Conservation (phyloP, 2,797 vertebrate species). For the Phalloptychus januarius region DNA sequence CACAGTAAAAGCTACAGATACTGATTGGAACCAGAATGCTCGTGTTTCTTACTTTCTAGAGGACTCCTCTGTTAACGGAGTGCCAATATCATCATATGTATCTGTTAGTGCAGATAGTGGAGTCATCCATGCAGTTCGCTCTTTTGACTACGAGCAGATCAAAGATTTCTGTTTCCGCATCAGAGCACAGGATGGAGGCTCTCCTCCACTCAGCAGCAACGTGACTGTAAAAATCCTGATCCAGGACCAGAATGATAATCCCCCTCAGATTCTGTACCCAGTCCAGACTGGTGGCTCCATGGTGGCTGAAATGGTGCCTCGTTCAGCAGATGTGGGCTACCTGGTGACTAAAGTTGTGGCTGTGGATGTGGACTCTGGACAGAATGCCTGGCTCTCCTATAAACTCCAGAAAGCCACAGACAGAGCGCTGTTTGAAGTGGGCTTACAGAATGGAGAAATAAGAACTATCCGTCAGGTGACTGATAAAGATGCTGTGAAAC, state of each 20-base stretch:
- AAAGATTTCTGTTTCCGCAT: not conserved
- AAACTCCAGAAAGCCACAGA: constrained; percentile 79
- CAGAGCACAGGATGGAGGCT: not conserved
- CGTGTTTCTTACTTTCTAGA: not conserved
- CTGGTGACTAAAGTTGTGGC: constrained; percentile 61
- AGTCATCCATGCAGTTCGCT: not conserved
- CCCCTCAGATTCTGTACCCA: not conserved
- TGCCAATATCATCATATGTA: not conserved
- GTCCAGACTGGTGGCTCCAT: constrained; percentile 30
- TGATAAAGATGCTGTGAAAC: constrained; percentile 59
- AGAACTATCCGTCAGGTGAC: constrained; percentile 71
- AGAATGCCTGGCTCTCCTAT: constrained; percentile 74
- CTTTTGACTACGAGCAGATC: not conserved
- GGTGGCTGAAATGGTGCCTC: constrained; percentile 78
- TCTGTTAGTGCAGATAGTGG: not conserved
- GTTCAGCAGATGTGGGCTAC: constrained; percentile 79
- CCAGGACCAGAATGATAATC: not conserved
- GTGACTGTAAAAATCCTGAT: not conserved
- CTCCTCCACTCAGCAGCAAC: not conserved
- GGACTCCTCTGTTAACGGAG: not conserved
- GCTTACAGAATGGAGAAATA: constrained; percentile 78
- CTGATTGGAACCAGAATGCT: not conserved
- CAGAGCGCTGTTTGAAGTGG: constrained; percentile 75
- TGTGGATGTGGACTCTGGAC: constrained; percentile 66
- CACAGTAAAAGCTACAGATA: constrained; percentile 3